Conservation (phyloP, 53 echinoderm and acorn worm species). For the Patiria pectinifera region DNA sequence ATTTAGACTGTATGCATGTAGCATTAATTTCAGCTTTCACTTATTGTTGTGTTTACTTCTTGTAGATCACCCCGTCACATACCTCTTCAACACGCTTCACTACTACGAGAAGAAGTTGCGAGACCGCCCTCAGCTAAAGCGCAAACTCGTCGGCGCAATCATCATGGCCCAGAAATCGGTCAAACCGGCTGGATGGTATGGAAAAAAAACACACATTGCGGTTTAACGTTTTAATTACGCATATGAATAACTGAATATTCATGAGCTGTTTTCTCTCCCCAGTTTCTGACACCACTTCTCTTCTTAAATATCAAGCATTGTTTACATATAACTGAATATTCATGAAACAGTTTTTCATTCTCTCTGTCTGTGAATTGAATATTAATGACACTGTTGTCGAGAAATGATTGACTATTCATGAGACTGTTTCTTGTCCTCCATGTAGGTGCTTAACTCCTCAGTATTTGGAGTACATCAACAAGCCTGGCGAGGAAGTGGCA, state of each 20-base stretch:
- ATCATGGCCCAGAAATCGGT: slow-evolving; percentile 93
- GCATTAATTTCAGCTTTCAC: neutral
- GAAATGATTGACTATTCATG: slow-evolving; percentile 27
- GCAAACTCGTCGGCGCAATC: slow-evolving; percentile 87
- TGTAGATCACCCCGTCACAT: slow-evolving; percentile 92
- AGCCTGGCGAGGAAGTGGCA: slow-evolving; percentile 66
- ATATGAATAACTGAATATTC: neutral
- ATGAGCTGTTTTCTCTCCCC: neutral
- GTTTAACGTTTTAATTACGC: no score
- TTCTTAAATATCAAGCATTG: no score
- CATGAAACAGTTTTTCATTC: neutral
- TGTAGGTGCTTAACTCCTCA: slow-evolving; percentile 86
- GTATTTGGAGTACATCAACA: slow-evolving; percentile 79
- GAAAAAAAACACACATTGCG: no score
- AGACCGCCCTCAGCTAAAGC: slow-evolving; percentile 88
- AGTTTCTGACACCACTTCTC: no score
- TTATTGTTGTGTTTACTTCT: neutral
- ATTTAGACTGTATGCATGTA: no score
- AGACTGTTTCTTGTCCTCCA: slow-evolving; percentile 32
- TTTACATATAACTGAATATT: no score
- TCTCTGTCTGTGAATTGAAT: neutral
- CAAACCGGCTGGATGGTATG: slow-evolving; percentile 90
- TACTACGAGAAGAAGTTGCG: slow-evolving; percentile 96
- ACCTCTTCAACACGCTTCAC: slow-evolving; percentile 95
- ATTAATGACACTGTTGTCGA: neutral